Evolutionary conservation across 1,140 invertebrate genomes (phyloP).

Genomic region (Pteromalus puparum): DNA sequence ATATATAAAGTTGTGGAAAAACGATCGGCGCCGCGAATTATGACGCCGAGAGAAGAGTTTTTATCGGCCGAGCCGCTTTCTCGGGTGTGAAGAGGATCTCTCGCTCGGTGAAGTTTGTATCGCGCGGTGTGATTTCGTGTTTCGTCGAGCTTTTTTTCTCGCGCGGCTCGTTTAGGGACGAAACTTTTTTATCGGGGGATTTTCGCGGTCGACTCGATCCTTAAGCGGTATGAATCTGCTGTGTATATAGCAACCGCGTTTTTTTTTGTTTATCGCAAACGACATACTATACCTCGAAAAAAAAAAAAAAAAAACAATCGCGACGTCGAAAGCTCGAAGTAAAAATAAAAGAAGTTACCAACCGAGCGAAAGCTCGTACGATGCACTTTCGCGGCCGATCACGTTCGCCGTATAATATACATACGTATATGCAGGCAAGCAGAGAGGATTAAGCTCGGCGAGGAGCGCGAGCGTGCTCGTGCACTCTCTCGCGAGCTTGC

Average conservation of each 20-base stretch:
- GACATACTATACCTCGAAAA: too few relatives aligned
- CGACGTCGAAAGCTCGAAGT: too few relatives aligned
- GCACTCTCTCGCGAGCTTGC: background rate
- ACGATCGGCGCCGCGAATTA: background rate
- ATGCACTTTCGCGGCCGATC: too few relatives aligned
- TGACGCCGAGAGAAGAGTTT: background rate
- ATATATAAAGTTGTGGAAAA: background rate
- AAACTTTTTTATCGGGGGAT: background rate
- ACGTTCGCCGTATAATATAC: background rate
- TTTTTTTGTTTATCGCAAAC: too few relatives aligned
- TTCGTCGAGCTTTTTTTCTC: background rate
- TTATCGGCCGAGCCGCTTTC: background rate
- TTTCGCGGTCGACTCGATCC: too few relatives aligned
- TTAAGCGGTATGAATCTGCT: background rate
- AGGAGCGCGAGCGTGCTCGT: background rate
- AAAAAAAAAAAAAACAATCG: too few relatives aligned
- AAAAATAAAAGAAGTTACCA: too few relatives aligned
- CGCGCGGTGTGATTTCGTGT: background rate
- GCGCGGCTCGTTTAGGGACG: background rate
- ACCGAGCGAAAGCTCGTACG: too few relatives aligned
- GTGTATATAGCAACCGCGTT: too few relatives aligned
- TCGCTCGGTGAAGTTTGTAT: background rate
- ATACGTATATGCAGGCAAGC: background rate
- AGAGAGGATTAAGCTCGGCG: background rate
- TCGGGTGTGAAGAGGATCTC: background rate